phyloP scores from a whole-genome alignment of 2,797 vertebrate genomes.

The Holocentrus rufus region DNA sequence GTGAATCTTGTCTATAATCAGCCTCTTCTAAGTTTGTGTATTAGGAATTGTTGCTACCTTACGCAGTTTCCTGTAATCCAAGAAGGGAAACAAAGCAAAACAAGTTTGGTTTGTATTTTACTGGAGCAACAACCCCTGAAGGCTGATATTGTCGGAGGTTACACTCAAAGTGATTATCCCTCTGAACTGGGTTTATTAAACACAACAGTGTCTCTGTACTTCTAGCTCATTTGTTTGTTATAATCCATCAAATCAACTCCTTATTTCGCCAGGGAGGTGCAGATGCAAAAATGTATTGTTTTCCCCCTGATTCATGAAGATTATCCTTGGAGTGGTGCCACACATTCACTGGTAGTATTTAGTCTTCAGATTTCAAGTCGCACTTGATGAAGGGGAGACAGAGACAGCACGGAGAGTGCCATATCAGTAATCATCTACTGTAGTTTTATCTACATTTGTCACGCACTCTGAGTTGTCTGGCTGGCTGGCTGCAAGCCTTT shows the following conservation, averaged over 20 bases:
- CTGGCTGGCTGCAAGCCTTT: conserved; percentile 60
- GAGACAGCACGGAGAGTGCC: conserved; percentile 10
- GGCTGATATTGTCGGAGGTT: conserved; percentile 28
- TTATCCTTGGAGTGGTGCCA: conserved; percentile 46
- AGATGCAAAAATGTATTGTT: conserved; percentile 18
- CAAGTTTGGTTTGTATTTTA: not conserved
- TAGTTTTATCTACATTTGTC: conserved; percentile 73
- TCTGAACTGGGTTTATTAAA: conserved; percentile 12
- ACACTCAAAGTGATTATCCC: conserved; percentile 23
- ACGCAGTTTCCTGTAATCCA: conserved; percentile 46
- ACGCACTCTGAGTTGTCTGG: conserved; percentile 58
- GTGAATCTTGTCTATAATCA: not conserved
- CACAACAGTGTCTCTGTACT: not conserved
- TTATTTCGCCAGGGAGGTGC: not conserved
- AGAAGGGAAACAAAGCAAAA: conserved; percentile 21
- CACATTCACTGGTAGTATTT: conserved; percentile 43
- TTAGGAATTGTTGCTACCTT: conserved; percentile 23
- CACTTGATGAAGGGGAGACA: conserved; percentile 2
- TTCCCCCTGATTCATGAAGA: conserved; percentile 33
- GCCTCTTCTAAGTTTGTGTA: not conserved
- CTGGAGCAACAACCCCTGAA: conserved; percentile 12
- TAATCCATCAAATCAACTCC: conserved; percentile 13
- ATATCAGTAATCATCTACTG: conserved; percentile 67
- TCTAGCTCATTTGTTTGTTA: conserved; percentile 21
- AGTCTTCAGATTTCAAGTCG: conserved; percentile 41